Evolutionary conservation across 2,113 vertebrate species (phyloP), one percentile per base, ranked within the genome.

Genomic region (Rhombomys opimus): DNA sequence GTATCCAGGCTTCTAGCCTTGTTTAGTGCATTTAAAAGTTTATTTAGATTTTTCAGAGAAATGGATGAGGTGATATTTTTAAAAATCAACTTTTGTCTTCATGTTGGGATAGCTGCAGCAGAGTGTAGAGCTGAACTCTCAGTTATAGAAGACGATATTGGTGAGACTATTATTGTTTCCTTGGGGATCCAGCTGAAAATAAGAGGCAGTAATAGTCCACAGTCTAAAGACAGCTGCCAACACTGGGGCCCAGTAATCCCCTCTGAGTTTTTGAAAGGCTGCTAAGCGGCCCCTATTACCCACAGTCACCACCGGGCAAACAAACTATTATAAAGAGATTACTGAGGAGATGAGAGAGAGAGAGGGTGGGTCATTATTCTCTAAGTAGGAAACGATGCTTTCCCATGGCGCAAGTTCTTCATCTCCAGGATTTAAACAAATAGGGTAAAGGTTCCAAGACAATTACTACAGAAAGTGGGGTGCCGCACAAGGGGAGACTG

Each of bases 241-340:
- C 35, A 65, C 2, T 1, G 7, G n/a, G 76, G 67, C 61, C 73
- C 65, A 7, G 35, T 75, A 72, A 76, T 59, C 35, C 68, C 35
- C 72, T 46, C 46, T 18, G 72, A 82, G 41, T 4, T 73, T 59
- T 50, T 13, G 73, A 76, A 20, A 89, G 11, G 76, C 61, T 57
- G 30, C 65, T 57, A 15, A 77, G 65, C 23, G 61, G 80, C 59
- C 52, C 27, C 63, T 84, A 9, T 68, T 88, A 46, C 23, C 52
- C 30, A 63, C 9, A 41, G 5, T n/a, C 77, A 32, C 59, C 78
- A 89, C 61, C 35, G 7, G 41, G 72, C 91, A 84, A 91, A 76
- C 11, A 84, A 68, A 81, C 54, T 75, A n/a, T 82, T 93, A 17
- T 59, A 25, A 92, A 72, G 89, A 77, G 91, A 75, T 93, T 89